phyloP scores from a whole-genome alignment of 2,888 invertebrate genomes.

The Rhagonycha fulva region DNA sequence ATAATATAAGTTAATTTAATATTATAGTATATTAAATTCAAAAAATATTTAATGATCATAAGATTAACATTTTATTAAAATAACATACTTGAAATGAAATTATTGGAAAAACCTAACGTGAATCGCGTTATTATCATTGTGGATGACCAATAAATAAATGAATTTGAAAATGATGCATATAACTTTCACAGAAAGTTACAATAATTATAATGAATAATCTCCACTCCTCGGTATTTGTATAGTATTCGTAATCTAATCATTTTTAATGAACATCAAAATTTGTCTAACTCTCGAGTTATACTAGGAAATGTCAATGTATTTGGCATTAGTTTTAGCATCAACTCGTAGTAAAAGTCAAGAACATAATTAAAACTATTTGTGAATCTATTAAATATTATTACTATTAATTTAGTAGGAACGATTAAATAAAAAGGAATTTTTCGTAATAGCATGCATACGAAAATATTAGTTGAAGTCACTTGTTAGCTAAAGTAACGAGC shows the following conservation, averaged over 20 bases:
- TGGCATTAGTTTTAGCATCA: neutral
- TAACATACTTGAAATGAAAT: neutral
- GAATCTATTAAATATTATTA: no score
- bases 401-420: neutral
- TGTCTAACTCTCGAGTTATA: neutral
- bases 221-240: neutral
- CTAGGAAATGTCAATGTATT: neutral
- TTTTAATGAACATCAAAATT: neutral
- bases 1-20: no score
- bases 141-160: neutral
- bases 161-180: neutral
- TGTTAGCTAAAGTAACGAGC: neutral
- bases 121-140: neutral
- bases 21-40: no score
- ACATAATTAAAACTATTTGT: neutral
- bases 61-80: no score
- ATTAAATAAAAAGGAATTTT: neutral
- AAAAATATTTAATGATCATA: no score
- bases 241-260: neutral
- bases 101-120: neutral
- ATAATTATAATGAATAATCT: neutral
- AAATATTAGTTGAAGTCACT: neutral
- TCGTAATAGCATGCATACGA: neutral
- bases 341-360: neutral
- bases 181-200: neutral